Percentiles rank a stretch among this genome's conserved stretches.
These are phyloP conservation scores for Quadriops clusia DNA, from an alignment of 2,888 invertebrate genomes.

Conservation along the genomic window DNA sequence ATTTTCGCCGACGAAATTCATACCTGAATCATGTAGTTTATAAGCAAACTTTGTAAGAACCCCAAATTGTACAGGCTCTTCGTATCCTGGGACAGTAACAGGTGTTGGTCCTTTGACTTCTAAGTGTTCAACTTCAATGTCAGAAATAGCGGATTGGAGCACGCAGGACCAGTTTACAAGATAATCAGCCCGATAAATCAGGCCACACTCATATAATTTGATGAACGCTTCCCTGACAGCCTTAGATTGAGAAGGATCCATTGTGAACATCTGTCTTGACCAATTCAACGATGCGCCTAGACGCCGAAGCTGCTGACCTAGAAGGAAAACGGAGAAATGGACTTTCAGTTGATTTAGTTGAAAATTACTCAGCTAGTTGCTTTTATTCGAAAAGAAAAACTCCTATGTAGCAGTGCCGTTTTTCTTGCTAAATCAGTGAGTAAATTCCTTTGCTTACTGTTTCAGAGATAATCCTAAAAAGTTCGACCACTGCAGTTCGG, in stretches of 20 bases:
- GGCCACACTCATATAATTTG: constrained; percentile 41
- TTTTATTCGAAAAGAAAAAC: too few relatives aligned
- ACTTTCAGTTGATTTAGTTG: not conserved
- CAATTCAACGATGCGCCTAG: constrained; percentile 93
- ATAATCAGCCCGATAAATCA: constrained; percentile 76
- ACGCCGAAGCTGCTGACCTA: constrained; percentile 61
- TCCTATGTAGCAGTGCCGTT: too few relatives aligned
- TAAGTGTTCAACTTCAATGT: constrained; percentile 96
- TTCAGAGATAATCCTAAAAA: too few relatives aligned
- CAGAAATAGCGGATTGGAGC: constrained; percentile 93
- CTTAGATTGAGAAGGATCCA: constrained; percentile 79
- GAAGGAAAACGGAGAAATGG: constrained; percentile 10
- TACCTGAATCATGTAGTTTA: constrained; percentile 50
- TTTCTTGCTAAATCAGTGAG: too few relatives aligned
- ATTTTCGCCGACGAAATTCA: too few relatives aligned
- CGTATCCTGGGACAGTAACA: constrained; percentile 82
- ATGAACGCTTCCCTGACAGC: constrained; percentile 95
- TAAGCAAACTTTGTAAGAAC: constrained; percentile 89
- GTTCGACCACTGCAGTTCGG: too few relatives aligned
- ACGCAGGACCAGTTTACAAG: constrained; percentile 98
- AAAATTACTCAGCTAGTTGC: not conserved
- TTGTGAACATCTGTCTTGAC: constrained; percentile 88
- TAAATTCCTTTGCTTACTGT: too few relatives aligned
- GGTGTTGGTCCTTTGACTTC: constrained; percentile 78
- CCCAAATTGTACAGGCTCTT: constrained; percentile 80